A percentile compares a stretch with the other conserved stretches of the same genome.
These are phyloP conservation scores for Caenorhabditis sp. DNA, from an alignment of 2,888 invertebrate genomes.

Conservation along the genomic window DNA sequence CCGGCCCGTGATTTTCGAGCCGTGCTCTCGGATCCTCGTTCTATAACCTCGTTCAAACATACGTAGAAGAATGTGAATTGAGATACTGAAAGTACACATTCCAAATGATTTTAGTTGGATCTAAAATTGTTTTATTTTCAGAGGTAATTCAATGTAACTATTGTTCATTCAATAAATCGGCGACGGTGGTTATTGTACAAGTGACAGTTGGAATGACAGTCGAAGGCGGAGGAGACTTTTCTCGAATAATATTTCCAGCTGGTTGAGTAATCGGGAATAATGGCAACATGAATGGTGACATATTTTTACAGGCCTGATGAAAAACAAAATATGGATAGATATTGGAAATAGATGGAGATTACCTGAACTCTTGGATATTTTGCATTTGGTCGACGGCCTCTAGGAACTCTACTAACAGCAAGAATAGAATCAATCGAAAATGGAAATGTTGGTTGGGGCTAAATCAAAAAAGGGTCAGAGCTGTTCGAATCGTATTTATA, in stretches of 20 bases:
- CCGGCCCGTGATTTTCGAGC: too few relatives aligned
- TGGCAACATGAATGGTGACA: constrained; percentile 72
- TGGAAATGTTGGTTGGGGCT: constrained; percentile 17
- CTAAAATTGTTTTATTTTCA: background rate
- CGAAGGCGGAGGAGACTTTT: constrained; percentile 3
- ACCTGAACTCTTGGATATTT: constrained; percentile 73
- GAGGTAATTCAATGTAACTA: background rate
- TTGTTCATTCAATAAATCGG: background rate
- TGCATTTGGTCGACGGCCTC: constrained; percentile 73
- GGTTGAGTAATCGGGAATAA: constrained; percentile 74
- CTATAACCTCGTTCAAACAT: too few relatives aligned
- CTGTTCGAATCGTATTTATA: background rate
- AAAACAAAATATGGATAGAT: background rate
- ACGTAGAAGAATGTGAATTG: too few relatives aligned
- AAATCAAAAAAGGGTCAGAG: background rate
- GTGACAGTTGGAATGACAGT: background rate
- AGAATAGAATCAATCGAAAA: constrained; percentile 74
- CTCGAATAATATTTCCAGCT: constrained; percentile 71
- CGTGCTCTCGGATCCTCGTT: too few relatives aligned
- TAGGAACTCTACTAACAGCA: constrained; percentile 73
- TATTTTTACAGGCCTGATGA: constrained; percentile 72
- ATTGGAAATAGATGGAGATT: too few relatives aligned
- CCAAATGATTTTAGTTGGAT: too few relatives aligned
- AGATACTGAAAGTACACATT: too few relatives aligned
- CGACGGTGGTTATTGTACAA: background rate